Evolutionary conservation across 2,888 invertebrate species (phyloP).

Genomic region (Phymatocera aterrima): DNA sequence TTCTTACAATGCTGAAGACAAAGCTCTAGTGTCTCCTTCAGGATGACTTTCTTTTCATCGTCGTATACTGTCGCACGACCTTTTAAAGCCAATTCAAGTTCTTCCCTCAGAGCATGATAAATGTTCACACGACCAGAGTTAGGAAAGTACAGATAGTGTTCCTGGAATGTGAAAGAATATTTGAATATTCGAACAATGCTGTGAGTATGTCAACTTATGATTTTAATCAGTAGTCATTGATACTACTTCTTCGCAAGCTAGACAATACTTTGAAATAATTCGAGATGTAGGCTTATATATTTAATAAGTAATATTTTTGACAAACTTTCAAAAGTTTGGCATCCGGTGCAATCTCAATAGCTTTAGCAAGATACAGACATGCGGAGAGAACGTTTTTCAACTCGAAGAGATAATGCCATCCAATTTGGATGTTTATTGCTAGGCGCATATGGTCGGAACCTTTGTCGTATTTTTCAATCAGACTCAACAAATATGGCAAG

Average conservation of each 20-base stretch:
- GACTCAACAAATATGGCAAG: slow-evolving; percentile 11
- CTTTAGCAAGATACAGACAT: neutral
- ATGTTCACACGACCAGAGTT: neutral
- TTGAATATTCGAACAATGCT: neutral
- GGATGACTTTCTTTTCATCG: neutral
- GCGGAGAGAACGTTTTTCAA: neutral
- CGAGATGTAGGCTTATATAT: neutral
- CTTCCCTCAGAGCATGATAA: slow-evolving; percentile 2
- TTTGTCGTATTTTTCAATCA: slow-evolving; percentile 12
- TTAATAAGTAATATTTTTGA: neutral
- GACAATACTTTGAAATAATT: neutral
- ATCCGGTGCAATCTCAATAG: slow-evolving; percentile 15
- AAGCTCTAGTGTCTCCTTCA: neutral
- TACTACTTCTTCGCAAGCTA: neutral
- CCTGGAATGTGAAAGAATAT: neutral
- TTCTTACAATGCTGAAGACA: slow-evolving; percentile 13
- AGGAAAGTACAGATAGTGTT: neutral
- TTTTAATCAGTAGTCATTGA: neutral
- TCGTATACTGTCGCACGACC: neutral
- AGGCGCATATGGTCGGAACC: neutral
- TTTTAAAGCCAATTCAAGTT: neutral
- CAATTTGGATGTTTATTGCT: slow-evolving; percentile 14
- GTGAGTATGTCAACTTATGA: neutral
- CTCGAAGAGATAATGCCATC: slow-evolving; percentile 14
- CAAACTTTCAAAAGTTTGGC: neutral